Percentiles rank a stretch among this genome's conserved stretches.
These are phyloP conservation scores for Hirtodrosophila cameraria DNA, from an alignment of 2,888 invertebrate genomes.

Conservation along the genomic window DNA sequence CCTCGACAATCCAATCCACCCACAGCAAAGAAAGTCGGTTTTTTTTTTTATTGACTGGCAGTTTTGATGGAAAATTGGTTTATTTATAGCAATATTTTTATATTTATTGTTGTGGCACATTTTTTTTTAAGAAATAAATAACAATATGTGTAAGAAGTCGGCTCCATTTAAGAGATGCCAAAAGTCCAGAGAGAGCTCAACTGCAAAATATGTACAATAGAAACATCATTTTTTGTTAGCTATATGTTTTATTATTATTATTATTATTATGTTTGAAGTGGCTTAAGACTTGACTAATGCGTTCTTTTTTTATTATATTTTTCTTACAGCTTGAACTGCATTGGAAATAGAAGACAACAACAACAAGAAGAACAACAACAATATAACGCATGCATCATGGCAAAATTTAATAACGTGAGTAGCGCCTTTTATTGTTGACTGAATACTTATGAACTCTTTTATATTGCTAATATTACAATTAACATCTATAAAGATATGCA, in stretches of 20 bases:
- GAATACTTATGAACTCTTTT: conserved; percentile 37
- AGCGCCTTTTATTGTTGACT: conserved; percentile 17
- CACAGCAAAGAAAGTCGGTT: conserved; percentile 39
- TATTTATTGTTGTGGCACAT: conserved; percentile 56
- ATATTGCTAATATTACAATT: background rate
- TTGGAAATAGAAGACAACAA: conserved; percentile 10
- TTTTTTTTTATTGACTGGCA: conserved; percentile 58
- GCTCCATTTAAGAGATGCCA: conserved; percentile 2
- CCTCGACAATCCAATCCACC: background rate
- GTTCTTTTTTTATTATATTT: conserved; percentile 21
- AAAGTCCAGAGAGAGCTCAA: background rate
- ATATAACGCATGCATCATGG: conserved; percentile 32
- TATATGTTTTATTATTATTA: conserved; percentile 12
- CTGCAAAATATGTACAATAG: conserved; percentile 26
- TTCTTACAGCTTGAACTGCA: conserved; percentile 32
- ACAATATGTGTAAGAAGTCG: conserved; percentile 16
- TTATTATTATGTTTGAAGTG: conserved; percentile 13
- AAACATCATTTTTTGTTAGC: conserved; percentile 38
- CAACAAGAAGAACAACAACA: conserved; percentile 1
- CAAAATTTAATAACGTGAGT: conserved; percentile 57
- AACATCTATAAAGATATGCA: conserved; percentile 55
- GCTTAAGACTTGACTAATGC: conserved; percentile 35
- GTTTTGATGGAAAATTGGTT: conserved; percentile 64
- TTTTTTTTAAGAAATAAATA: conserved; percentile 37
- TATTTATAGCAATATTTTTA: conserved; percentile 65